Evolutionary conservation across 1,140 invertebrate species (phyloP).

Genomic region (Neodiprion lecontei): DNA sequence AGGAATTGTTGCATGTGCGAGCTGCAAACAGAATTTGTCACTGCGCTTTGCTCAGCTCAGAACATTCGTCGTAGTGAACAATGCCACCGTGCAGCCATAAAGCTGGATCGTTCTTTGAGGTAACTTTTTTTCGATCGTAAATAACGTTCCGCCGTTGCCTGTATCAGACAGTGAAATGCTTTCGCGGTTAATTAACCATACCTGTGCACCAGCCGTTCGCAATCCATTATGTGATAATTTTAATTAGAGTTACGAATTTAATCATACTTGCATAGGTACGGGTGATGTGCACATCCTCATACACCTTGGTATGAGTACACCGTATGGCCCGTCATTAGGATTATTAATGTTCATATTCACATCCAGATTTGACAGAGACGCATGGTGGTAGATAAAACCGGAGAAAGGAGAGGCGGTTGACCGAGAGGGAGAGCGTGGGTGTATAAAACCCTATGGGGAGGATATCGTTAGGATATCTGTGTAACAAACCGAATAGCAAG

Average conservation of each 20-base stretch:
- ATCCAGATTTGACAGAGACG: not conserved
- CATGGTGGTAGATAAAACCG: not conserved
- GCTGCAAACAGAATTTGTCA: not conserved
- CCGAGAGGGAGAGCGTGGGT: not conserved
- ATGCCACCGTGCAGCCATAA: no score
- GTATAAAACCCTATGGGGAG: not conserved
- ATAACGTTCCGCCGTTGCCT: not conserved
- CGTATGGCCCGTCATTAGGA: slow-evolving; percentile 1
- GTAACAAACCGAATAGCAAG: slow-evolving; percentile 5
- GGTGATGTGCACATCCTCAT: not conserved
- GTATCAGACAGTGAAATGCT: not conserved
- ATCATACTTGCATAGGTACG: not conserved
- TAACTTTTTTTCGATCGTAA: not conserved
- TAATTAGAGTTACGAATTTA: slow-evolving; percentile 3
- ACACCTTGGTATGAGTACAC: not conserved
- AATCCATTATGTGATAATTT: not conserved
- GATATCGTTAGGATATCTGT: slow-evolving; percentile 7
- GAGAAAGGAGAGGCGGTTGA: not conserved
- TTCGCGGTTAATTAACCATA: not conserved
- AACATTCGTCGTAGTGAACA: not conserved
- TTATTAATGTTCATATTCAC: not conserved
- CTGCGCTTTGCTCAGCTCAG: not conserved
- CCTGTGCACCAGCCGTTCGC: not conserved
- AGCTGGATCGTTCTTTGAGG: no score
- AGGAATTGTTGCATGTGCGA: not conserved